Conservation (phyloP, 2,797 vertebrate genomes). For the Spheniscus humboldti region DNA sequence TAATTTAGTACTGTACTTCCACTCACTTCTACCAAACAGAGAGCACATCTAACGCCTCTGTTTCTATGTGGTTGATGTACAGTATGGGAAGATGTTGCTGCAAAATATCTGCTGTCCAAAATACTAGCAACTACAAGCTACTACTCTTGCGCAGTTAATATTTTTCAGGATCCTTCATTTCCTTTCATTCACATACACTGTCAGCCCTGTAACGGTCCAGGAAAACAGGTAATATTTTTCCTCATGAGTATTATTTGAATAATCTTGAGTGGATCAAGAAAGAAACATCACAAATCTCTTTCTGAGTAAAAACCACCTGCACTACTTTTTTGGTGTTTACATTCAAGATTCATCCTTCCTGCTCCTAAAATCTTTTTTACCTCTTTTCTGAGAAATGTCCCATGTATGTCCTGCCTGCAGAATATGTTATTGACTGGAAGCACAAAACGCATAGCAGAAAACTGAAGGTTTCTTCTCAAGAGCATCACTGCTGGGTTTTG, state of each 20-base stretch:
- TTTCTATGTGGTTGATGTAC: not conserved
- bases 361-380: not conserved
- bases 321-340: not conserved
- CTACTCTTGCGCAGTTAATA: rapidly evolving
- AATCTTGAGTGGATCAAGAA: not conserved
- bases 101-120: not conserved
- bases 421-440: not conserved
- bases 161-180: not conserved
- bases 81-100: not conserved
- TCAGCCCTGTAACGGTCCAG: not conserved
- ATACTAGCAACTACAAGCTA: not conserved
- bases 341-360: not conserved
- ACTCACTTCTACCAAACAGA: not conserved
- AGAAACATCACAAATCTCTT: not conserved
- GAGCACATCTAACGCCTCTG: not conserved
- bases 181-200: not conserved
- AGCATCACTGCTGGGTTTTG: not conserved
- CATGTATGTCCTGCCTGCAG: rapidly evolving
- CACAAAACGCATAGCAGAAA: not conserved
- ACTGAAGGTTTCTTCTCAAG: not conserved
- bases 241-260: not conserved
- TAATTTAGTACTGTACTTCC: conserved; percentile 17
- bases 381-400: not conserved
- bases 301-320: not conserved
- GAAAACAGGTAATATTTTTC: not conserved